Conservation (phyloP, 2,888 invertebrate species). For the Drosophila quasianomalipes region DNA sequence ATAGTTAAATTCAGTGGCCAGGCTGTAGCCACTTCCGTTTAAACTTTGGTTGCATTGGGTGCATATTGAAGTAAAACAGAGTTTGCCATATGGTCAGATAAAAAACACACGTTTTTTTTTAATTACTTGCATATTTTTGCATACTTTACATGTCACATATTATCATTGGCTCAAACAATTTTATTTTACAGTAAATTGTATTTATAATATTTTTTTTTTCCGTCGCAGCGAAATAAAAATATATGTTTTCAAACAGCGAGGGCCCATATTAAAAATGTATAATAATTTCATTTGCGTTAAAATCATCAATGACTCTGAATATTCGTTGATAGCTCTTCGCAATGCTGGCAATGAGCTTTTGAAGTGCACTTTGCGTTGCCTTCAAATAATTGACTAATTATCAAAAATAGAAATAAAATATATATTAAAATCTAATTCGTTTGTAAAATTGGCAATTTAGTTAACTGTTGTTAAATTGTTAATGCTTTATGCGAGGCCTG, state of each 20-base stretch:
- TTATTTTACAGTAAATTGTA: conserved; percentile 1
- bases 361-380: background rate
- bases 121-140: background rate
- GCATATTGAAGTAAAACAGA: background rate
- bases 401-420: background rate
- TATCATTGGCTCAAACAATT: background rate
- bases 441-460: conserved; percentile 24
- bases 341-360: background rate
- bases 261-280: background rate
- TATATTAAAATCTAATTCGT: background rate
- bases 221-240: background rate
- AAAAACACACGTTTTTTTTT: conserved; percentile 18
- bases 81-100: conserved; percentile 4
- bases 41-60: conserved; percentile 13
- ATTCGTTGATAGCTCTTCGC: background rate
- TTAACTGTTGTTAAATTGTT: conserved; percentile 29
- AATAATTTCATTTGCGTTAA: background rate
- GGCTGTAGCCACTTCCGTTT: conserved; percentile 38
- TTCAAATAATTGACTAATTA: conserved; percentile 3
- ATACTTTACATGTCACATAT: background rate
- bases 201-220: background rate
- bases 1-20: conserved; percentile 17
- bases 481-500: conserved; percentile 14
- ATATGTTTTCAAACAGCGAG: background rate
- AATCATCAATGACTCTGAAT: background rate